Conservation (phyloP, 2,888 invertebrate species). For the Andrena bucephala region DNA sequence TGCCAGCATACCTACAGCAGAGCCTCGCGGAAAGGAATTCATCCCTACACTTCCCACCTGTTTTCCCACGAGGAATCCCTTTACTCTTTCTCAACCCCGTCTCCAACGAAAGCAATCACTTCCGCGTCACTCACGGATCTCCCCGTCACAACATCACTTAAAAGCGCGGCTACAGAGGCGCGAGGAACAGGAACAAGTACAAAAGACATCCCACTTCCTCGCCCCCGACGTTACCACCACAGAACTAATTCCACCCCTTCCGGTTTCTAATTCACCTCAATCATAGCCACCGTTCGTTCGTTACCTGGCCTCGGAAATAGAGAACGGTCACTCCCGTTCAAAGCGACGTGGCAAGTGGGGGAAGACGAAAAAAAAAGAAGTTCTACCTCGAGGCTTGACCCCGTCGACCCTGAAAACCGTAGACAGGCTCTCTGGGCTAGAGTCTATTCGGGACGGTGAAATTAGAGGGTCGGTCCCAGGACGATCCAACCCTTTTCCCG, state of each 20-base stretch:
- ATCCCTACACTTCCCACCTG: no score
- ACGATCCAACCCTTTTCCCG: conserved; percentile 73
- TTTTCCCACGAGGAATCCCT: no score
- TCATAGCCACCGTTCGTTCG: conserved; percentile 32
- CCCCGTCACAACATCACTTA: no score
- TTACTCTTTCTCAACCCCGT: no score
- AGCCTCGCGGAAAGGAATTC: no score
- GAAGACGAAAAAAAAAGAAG: conserved; percentile 35
- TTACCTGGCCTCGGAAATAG: conserved; percentile 33
- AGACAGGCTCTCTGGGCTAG: conserved; percentile 38
- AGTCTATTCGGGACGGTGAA: conserved; percentile 71
- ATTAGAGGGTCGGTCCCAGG: conserved; percentile 74
- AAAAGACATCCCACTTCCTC: conserved; percentile 24
- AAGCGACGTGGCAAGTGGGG: background rate
- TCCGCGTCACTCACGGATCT: no score
- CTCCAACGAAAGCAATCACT: no score
- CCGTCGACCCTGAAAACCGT: conserved; percentile 48
- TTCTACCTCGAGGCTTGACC: conserved; percentile 64
- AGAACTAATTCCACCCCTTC: conserved; percentile 24
- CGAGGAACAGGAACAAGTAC: background rate
- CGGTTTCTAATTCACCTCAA: conserved; percentile 54
- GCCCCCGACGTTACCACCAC: background rate
- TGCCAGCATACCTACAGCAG: no score
- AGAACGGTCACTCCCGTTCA: conserved; percentile 36
- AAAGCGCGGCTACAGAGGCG: no score